These are phyloP conservation scores for Wiebesia pumilae DNA, from an alignment of 1,140 invertebrate genomes.

Conservation along the genomic window DNA sequence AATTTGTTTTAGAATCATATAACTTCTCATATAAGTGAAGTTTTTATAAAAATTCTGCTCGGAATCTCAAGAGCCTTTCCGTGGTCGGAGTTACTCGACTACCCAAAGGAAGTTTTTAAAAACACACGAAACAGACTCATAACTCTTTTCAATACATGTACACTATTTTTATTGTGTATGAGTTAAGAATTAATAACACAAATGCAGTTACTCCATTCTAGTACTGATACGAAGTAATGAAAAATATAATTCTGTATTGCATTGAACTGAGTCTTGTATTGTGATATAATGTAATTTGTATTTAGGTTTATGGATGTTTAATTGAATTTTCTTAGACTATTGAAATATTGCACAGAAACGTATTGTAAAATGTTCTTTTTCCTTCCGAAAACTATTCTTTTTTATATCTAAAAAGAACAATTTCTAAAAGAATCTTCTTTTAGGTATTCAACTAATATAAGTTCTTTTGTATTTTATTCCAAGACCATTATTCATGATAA, in stretches of 20 bases:
- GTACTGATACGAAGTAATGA: not conserved
- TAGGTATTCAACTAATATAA: no score
- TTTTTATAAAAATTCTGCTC: constrained; percentile 16
- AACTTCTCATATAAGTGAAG: not conserved
- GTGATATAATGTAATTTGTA: not conserved
- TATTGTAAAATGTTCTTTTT: no score
- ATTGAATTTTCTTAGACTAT: no score
- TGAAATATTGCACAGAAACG: no score
- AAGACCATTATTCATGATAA: no score
- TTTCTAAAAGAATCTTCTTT: no score
- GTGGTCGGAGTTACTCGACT: not conserved
- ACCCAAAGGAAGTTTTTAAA: not conserved
- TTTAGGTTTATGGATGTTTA: no score
- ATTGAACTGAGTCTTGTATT: not conserved
- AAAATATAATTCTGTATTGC: not conserved
- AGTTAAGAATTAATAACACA: not conserved
- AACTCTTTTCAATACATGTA: not conserved
- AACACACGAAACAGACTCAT: constrained; percentile 1
- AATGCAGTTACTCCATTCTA: not conserved
- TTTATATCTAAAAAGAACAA: no score
- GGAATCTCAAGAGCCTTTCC: not conserved
- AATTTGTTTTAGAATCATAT: not conserved
- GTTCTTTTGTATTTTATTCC: no score
- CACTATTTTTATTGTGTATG: not conserved
- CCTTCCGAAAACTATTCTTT: no score